phyloP scores from a whole-genome alignment of 2,797 vertebrate genomes.

The Synaphobranchus kaupii region DNA sequence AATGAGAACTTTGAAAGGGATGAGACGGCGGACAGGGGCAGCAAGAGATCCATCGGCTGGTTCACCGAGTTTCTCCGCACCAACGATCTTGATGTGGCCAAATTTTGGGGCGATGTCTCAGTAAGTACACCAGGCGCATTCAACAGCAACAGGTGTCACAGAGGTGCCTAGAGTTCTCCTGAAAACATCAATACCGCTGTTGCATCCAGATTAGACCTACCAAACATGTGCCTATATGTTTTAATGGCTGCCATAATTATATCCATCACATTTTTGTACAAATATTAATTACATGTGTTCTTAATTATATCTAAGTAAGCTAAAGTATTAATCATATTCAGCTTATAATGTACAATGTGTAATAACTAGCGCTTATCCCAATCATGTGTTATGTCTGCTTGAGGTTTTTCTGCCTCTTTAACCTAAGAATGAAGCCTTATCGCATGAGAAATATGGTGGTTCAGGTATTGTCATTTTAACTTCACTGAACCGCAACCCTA shows the following conservation, averaged over 20 bases:
- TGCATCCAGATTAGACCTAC: background rate
- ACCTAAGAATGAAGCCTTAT: slow-evolving; percentile 2
- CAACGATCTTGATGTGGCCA: slow-evolving; percentile 91
- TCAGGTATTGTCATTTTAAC: slow-evolving; percentile 13
- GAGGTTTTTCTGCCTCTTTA: background rate
- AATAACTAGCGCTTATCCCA: background rate
- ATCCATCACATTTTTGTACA: slow-evolving; percentile 16
- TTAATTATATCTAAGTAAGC: background rate
- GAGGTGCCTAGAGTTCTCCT: background rate
- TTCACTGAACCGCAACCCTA: background rate
- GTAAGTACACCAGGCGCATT: slow-evolving; percentile 72
- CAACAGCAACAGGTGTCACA: background rate
- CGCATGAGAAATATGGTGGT: background rate
- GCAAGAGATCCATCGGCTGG: slow-evolving; percentile 96
- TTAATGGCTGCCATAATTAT: background rate
- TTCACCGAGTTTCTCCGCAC: slow-evolving; percentile 94
- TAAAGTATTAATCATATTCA: background rate
- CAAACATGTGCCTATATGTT: background rate
- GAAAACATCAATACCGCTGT: background rate
- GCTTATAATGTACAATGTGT: background rate
- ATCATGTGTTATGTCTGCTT: background rate
- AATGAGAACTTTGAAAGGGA: slow-evolving; percentile 94
- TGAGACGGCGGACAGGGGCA: slow-evolving; percentile 94
- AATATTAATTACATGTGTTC: background rate
- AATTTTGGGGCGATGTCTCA: slow-evolving; percentile 97